These are phyloP conservation scores for Chaetogeoica ovagalla DNA, from an alignment of 2,888 invertebrate genomes.

Conservation along the genomic window DNA sequence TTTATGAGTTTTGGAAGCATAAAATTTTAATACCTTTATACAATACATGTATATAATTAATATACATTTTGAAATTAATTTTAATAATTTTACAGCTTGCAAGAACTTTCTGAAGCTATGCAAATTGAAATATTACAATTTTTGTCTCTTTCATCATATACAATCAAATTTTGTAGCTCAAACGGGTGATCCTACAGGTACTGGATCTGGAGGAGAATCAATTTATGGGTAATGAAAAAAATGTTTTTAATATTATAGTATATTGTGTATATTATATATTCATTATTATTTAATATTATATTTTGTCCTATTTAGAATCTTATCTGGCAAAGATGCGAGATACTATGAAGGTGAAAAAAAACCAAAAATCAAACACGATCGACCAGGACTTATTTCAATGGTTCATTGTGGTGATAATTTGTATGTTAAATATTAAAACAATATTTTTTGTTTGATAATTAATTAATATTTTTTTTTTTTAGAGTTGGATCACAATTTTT, in stretches of 20 bases:
- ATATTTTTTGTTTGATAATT: conserved; percentile 1
- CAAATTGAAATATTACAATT: conserved; percentile 98
- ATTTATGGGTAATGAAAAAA: conserved; percentile 70
- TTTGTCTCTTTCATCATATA: conserved; percentile 88
- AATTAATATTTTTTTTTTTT: conserved; percentile 35
- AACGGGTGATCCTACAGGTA: conserved; percentile 93
- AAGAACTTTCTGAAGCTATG: conserved; percentile 95
- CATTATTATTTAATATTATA: conserved; percentile 6
- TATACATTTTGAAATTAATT: neutral
- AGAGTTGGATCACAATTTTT: conserved; percentile 90
- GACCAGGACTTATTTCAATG: conserved; percentile 87
- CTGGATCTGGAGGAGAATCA: conserved; percentile 88
- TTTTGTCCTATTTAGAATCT: conserved; percentile 60
- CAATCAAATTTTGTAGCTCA: conserved; percentile 95
- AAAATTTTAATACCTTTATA: no score
- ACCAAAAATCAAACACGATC: conserved; percentile 88
- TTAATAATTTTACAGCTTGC: conserved; percentile 66
- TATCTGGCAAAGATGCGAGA: conserved; percentile 83
- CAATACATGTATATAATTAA: no score
- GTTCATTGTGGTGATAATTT: conserved; percentile 89
- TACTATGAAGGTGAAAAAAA: conserved; percentile 90
- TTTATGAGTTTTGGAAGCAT: no score
- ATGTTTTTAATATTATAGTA: neutral
- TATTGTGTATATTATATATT: conserved; percentile 19
- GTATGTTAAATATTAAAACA: conserved; percentile 59